Conservation (phyloP, 2,888 invertebrate genomes). For the Nephrotoma guestfalica region DNA sequence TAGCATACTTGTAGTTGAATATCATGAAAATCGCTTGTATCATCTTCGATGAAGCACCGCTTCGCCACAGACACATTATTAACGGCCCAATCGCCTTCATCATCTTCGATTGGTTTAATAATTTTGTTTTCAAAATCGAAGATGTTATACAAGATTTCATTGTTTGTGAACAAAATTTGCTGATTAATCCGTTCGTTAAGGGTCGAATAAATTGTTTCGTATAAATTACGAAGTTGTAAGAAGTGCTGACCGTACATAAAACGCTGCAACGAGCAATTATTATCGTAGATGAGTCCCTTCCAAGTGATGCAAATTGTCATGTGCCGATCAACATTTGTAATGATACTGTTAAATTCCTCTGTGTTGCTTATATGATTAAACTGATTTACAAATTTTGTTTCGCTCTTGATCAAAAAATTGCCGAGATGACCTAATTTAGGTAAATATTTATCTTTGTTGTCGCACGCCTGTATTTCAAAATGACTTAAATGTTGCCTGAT, state of each 20-base stretch:
- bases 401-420: conserved; percentile 28
- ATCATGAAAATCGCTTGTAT: neutral
- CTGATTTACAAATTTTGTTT: conserved; percentile 26
- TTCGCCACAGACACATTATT: conserved; percentile 17
- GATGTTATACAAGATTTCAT: conserved; percentile 10
- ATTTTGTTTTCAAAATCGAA: conserved; percentile 13
- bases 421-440: conserved; percentile 22
- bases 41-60: neutral
- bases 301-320: conserved; percentile 26
- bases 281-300: conserved; percentile 23
- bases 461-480: conserved; percentile 11
- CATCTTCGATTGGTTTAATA: conserved; percentile 17
- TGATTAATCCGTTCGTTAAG: conserved; percentile 1
- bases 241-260: conserved; percentile 26
- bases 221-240: conserved; percentile 26
- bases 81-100: conserved; percentile 27
- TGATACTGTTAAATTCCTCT: conserved; percentile 29
- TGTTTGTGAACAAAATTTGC: conserved; percentile 8
- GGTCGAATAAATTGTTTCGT: conserved; percentile 18
- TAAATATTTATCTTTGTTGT: conserved; percentile 13
- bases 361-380: conserved; percentile 20
- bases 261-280: conserved; percentile 18
- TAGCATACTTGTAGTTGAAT: neutral
- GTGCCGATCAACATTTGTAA: conserved; percentile 24
- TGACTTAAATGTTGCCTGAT: conserved; percentile 19